phyloP scores from a whole-genome alignment of 1,140 invertebrate species.

The Drosophila ogumai region DNA sequence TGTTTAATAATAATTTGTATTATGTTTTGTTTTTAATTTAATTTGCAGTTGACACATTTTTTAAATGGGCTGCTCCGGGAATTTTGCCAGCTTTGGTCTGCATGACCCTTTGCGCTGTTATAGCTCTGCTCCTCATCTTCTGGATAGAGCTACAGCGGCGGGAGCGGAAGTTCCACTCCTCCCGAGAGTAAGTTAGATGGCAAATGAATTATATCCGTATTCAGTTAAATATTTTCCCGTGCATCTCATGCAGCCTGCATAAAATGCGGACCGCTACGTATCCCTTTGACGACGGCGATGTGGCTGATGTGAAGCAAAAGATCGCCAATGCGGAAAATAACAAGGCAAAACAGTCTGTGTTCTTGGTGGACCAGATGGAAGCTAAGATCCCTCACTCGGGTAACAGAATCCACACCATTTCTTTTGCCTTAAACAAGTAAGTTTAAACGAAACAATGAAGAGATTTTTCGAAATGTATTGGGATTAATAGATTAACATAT shows the following conservation, averaged over 20 bases:
- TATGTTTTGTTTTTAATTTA: too few species aligned
- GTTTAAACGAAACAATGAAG: conserved; percentile 5
- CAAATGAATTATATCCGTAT: neutral
- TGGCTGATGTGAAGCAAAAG: conserved; percentile 71
- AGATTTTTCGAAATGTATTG: neutral
- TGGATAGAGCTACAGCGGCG: conserved; percentile 71
- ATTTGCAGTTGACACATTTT: conserved; percentile 22
- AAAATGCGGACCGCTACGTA: conserved; percentile 60
- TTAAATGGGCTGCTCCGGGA: conserved; percentile 64
- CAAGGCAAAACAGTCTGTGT: conserved; percentile 64
- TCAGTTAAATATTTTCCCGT: neutral
- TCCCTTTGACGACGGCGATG: conserved; percentile 73
- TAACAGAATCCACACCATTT: conserved; percentile 62
- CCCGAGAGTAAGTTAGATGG: conserved; percentile 60
- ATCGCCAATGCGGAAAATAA: conserved; percentile 65
- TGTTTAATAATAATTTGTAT: too few species aligned
- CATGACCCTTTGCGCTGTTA: conserved; percentile 43
- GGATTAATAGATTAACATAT: neutral
- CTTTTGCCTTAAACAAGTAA: conserved; percentile 74
- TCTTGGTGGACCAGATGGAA: conserved; percentile 78
- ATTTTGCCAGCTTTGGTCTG: conserved; percentile 56
- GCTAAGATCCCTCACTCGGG: conserved; percentile 37
- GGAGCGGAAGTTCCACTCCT: conserved; percentile 58
- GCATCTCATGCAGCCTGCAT: conserved; percentile 31
- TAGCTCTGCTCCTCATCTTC: conserved; percentile 53